Base-by-base conservation (phyloP, 2,888 invertebrate genomes). In the Lepidocyrtoides sp. region DNA sequence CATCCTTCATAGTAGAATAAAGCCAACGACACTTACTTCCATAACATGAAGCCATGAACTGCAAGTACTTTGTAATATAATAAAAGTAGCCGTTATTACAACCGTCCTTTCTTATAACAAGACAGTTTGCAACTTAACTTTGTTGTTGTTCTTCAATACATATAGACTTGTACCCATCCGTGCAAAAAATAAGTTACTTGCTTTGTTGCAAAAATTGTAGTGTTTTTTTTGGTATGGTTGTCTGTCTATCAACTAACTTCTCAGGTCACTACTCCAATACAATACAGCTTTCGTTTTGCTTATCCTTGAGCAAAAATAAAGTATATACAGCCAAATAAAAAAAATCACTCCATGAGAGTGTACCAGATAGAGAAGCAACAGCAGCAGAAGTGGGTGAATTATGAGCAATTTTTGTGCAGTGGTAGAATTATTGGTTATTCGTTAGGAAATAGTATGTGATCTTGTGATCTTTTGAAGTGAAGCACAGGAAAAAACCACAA, bases 291-390 rank as follows among this genome's bases (percentile, higher is more conserved):
- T 48, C 66, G 29, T 83, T 83, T 69, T 29, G n/a, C n/a, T n/a
- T 84, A 84, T 84, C 84, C 69, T 84, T 69, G 84, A 84, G 84
- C 66, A 66, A 26, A 57, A 79, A 54, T 12, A 57, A 5, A 57
- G 29, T 79, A n/a, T 14, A 77, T 48, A n/a, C 0, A 20, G 57
- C 57, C 3, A 57, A 20, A 12, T 14, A 51, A 10, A 51, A 17
- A 54, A 54, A 66, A 32, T 32, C 29, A 66, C 7, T 14, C 14
- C n/a, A 66, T 32, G 12, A 8, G 32, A 14, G 23, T 60, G 51
- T n/a, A n/a, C n/a, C n/a, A n/a, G 8, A 79, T 54, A 41, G 3
- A 36, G 60, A 32, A 81, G 20, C 57, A 20, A 69, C 54, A 54
- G 66, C n/a, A 29, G 63, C 26, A 23, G 23, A 29, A 32, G 66